Percentiles rank a stretch among this genome's conserved stretches.
These are phyloP conservation scores for Orthonychiurus folsomi DNA, from an alignment of 2,888 invertebrate genomes.

Conservation along the genomic window DNA sequence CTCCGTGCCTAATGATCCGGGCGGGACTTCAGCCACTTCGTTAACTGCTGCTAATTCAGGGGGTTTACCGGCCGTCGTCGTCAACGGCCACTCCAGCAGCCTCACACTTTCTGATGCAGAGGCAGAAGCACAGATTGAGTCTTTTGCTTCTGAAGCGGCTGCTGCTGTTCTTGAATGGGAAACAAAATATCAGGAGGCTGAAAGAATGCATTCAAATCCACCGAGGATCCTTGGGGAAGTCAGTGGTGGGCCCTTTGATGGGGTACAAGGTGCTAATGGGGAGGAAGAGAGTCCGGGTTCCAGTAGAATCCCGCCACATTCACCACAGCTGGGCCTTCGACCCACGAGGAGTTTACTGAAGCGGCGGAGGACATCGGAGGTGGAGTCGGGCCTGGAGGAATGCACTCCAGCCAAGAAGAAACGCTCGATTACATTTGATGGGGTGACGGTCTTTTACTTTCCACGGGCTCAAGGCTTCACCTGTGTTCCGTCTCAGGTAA, in stretches of 20 bases:
- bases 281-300: neutral
- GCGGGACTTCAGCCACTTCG: neutral
- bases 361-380: constrained; percentile 16
- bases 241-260: neutral
- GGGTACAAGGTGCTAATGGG: neutral
- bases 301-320: constrained; percentile 16
- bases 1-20: constrained; percentile 1
- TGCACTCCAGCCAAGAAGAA: constrained; percentile 53
- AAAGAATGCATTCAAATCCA: neutral
- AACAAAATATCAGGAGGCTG: neutral
- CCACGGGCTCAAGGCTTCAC: constrained; percentile 84
- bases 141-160: neutral
- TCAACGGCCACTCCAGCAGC: neutral
- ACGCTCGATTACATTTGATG: constrained; percentile 76
- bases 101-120: neutral
- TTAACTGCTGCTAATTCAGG: neutral
- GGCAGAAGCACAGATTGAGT: neutral
- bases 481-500: constrained; percentile 67
- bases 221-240: neutral
- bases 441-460: constrained; percentile 90
- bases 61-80: neutral
- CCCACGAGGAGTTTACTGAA: constrained; percentile 33
- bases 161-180: neutral
- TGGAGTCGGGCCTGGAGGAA: constrained; percentile 20
- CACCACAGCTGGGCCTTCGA: constrained; percentile 18